A percentile compares a stretch with the other conserved stretches of the same genome.
Conservation (phyloP, 2,113 vertebrate genomes). For the Natator depressus region DNA sequence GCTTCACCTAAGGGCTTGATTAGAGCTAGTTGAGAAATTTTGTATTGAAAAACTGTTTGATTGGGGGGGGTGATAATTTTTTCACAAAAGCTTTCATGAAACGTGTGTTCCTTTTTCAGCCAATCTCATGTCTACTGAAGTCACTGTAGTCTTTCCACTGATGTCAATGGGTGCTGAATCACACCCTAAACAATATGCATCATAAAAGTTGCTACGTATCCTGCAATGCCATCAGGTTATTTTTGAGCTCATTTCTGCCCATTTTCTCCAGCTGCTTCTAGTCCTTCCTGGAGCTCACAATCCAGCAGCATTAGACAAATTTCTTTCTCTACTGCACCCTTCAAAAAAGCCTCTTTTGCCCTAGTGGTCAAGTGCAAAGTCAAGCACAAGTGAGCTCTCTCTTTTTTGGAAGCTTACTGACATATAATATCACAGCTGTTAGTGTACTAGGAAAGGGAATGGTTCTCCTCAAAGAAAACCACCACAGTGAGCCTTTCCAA, state of each 20-base stretch:
- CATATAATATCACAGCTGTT: not conserved
- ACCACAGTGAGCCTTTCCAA: not conserved
- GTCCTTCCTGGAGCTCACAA: constrained; percentile 2
- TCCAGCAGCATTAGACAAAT: constrained; percentile 35
- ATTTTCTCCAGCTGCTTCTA: constrained; percentile 45
- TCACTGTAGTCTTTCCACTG: constrained; percentile 32
- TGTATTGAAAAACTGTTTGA: constrained; percentile 24
- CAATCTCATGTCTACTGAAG: not conserved
- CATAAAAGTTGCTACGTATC: constrained; percentile 33
- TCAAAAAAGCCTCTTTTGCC: constrained; percentile 6
- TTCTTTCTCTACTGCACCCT: not conserved
- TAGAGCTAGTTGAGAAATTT: constrained; percentile 9
- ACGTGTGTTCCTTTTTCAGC: constrained; percentile 25
- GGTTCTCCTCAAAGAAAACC: not conserved
- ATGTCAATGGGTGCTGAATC: constrained; percentile 41
- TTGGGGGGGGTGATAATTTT: not conserved
- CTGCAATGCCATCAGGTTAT: constrained; percentile 40
- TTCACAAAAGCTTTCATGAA: not conserved
- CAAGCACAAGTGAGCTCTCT: constrained; percentile 19
- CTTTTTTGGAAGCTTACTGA: constrained; percentile 7
- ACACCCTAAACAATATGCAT: not conserved
- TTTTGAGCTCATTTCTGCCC: constrained; percentile 12
- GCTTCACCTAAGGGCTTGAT: not conserved
- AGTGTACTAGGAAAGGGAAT: not conserved
- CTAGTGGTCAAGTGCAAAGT: constrained; percentile 12